Evolutionary conservation across 2,888 invertebrate genomes (phyloP).

Genomic region (Chirona hameri): DNA sequence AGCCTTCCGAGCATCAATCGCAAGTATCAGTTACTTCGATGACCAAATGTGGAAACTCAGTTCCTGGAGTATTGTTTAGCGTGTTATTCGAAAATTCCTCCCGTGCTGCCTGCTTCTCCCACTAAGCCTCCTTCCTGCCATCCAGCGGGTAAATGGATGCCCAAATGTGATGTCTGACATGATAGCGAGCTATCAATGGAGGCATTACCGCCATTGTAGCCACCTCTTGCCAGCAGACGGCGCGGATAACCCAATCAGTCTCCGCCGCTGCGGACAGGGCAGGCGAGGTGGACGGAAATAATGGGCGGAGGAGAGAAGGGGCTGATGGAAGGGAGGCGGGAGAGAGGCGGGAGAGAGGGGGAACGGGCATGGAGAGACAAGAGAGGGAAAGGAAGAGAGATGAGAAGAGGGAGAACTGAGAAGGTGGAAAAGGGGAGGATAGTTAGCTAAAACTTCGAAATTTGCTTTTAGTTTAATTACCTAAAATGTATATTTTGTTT

Average conservation of each 20-base stretch:
- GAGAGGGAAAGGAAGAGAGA: background rate
- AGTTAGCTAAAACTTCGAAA: background rate
- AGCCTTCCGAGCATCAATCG: too few relatives aligned
- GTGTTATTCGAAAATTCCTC: too few relatives aligned
- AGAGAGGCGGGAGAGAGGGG: background rate
- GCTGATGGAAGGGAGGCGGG: background rate
- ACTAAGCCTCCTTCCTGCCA: background rate
- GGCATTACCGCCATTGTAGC: background rate
- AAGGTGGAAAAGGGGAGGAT: background rate
- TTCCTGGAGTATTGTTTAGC: too few relatives aligned
- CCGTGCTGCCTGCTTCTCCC: background rate
- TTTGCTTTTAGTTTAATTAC: too few relatives aligned
- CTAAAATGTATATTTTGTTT: too few relatives aligned
- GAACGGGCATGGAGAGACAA: background rate
- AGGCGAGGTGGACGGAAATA: background rate
- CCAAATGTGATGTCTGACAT: background rate
- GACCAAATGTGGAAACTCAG: too few relatives aligned
- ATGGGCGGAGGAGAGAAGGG: background rate
- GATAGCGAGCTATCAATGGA: background rate
- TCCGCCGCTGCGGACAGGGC: background rate
- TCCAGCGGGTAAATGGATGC: background rate
- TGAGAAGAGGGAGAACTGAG: background rate
- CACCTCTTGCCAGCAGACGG: background rate
- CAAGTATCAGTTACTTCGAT: too few relatives aligned
- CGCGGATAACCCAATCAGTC: slow-evolving; percentile 1